Percentiles rank a stretch among this genome's conserved stretches.
Evolutionary conservation across 1,140 invertebrate genomes (phyloP).

Genomic region (Heliconius melpomene): DNA sequence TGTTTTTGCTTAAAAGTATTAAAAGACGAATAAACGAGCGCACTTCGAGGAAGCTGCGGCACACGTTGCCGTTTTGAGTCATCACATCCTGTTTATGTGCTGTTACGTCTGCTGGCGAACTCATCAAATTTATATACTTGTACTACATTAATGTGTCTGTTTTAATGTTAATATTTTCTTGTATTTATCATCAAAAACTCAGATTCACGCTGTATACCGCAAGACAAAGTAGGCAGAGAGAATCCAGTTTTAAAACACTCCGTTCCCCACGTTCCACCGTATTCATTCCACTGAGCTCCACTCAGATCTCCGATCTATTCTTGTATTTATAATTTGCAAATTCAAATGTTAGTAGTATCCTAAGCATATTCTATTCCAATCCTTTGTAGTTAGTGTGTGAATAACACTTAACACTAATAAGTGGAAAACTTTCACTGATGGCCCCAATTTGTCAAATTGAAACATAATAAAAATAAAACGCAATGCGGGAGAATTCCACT

Average conservation of each 20-base stretch:
- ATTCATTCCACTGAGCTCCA: too few relatives aligned
- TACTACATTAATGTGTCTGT: neutral
- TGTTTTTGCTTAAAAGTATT: slow-evolving; percentile 38
- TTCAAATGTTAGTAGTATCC: too few relatives aligned
- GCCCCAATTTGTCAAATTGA: neutral
- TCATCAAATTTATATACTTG: neutral
- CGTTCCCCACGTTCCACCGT: too few relatives aligned
- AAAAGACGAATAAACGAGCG: slow-evolving; percentile 47
- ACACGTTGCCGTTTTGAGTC: slow-evolving; percentile 48
- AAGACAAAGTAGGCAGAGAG: too few relatives aligned
- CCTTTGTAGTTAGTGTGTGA: neutral
- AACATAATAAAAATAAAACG: neutral
- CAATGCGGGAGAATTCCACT: neutral
- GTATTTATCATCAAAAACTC: too few relatives aligned
- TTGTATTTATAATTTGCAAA: too few relatives aligned
- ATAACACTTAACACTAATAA: neutral
- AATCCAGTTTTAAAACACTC: too few relatives aligned
- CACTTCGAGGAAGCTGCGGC: slow-evolving; percentile 52
- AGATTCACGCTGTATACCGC: too few relatives aligned
- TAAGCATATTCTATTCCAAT: neutral
- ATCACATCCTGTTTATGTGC: slow-evolving; percentile 25
- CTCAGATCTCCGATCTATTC: too few relatives aligned
- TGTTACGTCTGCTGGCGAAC: slow-evolving; percentile 13
- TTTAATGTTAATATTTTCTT: neutral
- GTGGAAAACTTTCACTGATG: neutral